Conservation (phyloP, 2,888 invertebrate genomes). For the Thumatha senex region DNA sequence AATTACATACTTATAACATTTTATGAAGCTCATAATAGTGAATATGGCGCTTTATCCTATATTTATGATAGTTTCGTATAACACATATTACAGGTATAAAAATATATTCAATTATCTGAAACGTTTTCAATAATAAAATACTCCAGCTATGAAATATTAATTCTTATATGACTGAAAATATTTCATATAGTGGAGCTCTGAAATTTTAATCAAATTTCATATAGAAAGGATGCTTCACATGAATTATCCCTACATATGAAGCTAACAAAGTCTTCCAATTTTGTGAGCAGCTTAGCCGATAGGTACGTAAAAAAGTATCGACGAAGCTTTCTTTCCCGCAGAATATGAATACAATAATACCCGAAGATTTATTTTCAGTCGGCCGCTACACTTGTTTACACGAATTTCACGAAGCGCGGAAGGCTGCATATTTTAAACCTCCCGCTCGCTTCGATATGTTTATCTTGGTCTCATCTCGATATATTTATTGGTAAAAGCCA, state of each 20-base stretch:
- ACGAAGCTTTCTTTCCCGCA: constrained; percentile 42
- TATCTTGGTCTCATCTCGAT: constrained; percentile 77
- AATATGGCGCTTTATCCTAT: constrained; percentile 20
- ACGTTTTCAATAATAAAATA: constrained; percentile 5
- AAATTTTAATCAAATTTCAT: constrained; percentile 33
- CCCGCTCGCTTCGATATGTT: constrained; percentile 68
- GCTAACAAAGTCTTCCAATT: constrained; percentile 41
- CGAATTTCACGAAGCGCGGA: constrained; percentile 68
- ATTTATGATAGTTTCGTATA: constrained; percentile 11
- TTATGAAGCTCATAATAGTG: constrained; percentile 27
- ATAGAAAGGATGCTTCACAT: constrained; percentile 23
- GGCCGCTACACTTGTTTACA: constrained; percentile 69
- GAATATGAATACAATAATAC: constrained; percentile 63
- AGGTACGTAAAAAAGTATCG: constrained; percentile 44
- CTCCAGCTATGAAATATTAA: constrained; percentile 2
- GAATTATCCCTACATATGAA: constrained; percentile 26
- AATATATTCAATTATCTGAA: constrained; percentile 1
- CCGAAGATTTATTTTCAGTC: constrained; percentile 61
- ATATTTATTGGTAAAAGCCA: constrained; percentile 75
- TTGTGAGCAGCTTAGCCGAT: constrained; percentile 42
- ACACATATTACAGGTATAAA: background rate
- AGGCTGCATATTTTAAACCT: constrained; percentile 77
- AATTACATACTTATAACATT: constrained; percentile 34
- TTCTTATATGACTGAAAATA: constrained; percentile 13
- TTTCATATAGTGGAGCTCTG: constrained; percentile 19